Conservation (phyloP, 2,888 invertebrate species). For the Thera britannica region DNA sequence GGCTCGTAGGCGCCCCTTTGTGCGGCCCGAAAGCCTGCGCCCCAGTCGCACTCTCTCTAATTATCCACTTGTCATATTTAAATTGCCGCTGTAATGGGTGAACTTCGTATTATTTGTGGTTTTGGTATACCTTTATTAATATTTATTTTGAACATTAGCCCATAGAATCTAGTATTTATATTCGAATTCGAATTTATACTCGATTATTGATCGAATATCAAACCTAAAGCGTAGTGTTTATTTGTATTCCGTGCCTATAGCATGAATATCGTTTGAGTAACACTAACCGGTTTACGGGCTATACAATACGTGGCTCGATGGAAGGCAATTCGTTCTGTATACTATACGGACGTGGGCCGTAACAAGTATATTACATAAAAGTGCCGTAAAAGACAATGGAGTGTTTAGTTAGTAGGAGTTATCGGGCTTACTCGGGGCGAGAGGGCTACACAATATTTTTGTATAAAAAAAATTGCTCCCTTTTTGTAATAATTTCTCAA, state of each 20-base stretch:
- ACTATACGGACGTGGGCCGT: constrained; percentile 14
- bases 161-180: too few species aligned
- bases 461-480: not conserved
- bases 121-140: not conserved
- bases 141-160: not conserved
- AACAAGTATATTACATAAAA: constrained; percentile 30
- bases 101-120: constrained; percentile 13
- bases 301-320: constrained; percentile 19
- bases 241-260: too few species aligned
- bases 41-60: constrained; percentile 17
- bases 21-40: constrained; percentile 2
- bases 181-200: too few species aligned
- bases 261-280: constrained; percentile 8
- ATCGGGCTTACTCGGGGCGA: constrained; percentile 20
- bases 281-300: constrained; percentile 30
- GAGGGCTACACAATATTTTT: not conserved
- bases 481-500: not conserved
- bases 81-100: constrained; percentile 18
- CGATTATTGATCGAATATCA: too few species aligned
- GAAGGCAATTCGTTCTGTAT: constrained; percentile 21
- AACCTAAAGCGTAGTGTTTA: too few species aligned
- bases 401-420: constrained; percentile 30
- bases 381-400: constrained; percentile 36
- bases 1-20: constrained; percentile 16
- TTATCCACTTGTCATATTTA: constrained; percentile 29